phyloP scores from a whole-genome alignment of 2,797 vertebrate genomes.

The Acanthurus leucopareius region DNA sequence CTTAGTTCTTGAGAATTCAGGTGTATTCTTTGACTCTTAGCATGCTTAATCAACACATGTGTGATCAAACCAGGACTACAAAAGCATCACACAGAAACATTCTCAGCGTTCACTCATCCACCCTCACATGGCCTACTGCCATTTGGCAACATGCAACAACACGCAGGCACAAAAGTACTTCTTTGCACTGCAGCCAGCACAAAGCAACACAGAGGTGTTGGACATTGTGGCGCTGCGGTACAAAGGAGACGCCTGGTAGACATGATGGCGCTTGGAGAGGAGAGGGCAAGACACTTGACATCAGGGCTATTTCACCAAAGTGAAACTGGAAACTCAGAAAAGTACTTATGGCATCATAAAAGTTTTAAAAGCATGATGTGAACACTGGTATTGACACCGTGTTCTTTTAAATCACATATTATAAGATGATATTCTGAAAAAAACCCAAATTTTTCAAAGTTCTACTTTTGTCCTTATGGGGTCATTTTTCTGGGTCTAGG shows the following conservation, averaged over 20 bases:
- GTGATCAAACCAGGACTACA: background rate
- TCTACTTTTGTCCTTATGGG: background rate
- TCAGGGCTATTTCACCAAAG: slow-evolving; percentile 11
- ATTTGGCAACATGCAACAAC: slow-evolving; percentile 6
- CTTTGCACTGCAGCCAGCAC: slow-evolving; percentile 44
- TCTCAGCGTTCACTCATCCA: slow-evolving; percentile 2
- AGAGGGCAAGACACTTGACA: slow-evolving; percentile 21
- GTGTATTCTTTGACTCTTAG: background rate
- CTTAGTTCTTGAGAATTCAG: slow-evolving; percentile 1
- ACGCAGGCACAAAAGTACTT: slow-evolving; percentile 22
- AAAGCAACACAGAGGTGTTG: slow-evolving; percentile 61
- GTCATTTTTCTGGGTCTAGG: background rate
- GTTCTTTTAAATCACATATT: background rate
- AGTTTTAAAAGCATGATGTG: background rate
- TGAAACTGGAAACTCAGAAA: slow-evolving; percentile 13
- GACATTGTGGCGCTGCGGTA: slow-evolving; percentile 59
- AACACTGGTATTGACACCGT: no score
- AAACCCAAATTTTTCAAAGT: background rate
- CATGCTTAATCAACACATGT: background rate
- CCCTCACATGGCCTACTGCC: background rate
- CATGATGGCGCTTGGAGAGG: slow-evolving; percentile 42
- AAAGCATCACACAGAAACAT: background rate
- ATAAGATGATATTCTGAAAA: background rate
- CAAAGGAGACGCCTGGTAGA: slow-evolving; percentile 58
- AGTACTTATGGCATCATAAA: background rate